Evolutionary conservation across 2,888 invertebrate genomes (phyloP).

Genomic region (Lycocerus yunnanus): DNA sequence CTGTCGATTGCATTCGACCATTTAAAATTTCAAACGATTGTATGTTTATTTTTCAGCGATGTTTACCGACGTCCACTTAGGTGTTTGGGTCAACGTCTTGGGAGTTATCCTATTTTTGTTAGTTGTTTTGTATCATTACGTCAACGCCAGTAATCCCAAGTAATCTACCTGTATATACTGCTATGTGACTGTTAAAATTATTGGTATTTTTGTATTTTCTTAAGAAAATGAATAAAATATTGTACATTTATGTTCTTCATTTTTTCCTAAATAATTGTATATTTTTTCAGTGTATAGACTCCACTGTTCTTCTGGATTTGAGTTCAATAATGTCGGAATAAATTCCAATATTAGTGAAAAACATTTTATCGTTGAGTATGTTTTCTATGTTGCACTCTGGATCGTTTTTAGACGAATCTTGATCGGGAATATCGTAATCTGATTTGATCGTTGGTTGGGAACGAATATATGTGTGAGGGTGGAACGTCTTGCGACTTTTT

Average conservation of each 20-base stretch:
- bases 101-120: constrained; percentile 90
- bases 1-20: no score
- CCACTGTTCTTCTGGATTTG: neutral
- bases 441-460: constrained; percentile 28
- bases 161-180: constrained; percentile 41
- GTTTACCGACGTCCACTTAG: constrained; percentile 96
- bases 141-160: constrained; percentile 81
- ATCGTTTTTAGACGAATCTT: neutral
- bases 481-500: constrained; percentile 33
- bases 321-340: neutral
- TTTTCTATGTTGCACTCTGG: neutral
- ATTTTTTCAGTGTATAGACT: neutral
- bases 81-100: constrained; percentile 92
- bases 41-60: constrained; percentile 57
- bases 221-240: neutral
- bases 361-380: neutral
- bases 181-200: neutral
- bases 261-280: neutral
- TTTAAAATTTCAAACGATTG: no score
- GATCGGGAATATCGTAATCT: neutral
- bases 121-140: constrained; percentile 96
- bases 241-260: neutral
- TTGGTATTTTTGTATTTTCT: neutral
- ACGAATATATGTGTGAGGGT: constrained; percentile 33
- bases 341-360: constrained; percentile 2